phyloP scores from a whole-genome alignment of 1,140 invertebrate genomes.

The Drosophila lacertosa region DNA sequence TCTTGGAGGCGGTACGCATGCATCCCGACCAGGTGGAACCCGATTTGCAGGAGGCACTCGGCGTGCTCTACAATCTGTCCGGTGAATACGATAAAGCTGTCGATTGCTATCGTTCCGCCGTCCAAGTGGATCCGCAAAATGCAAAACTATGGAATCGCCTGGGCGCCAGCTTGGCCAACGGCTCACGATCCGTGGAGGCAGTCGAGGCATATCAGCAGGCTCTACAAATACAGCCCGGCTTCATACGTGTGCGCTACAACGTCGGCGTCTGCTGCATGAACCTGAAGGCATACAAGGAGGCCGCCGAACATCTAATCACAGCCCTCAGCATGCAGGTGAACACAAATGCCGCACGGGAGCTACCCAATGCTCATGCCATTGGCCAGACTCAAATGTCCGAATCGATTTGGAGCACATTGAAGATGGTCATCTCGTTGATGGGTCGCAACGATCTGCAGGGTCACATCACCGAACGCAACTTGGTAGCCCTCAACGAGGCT shows the following conservation, averaged over 20 bases:
- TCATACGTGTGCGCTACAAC: slow-evolving; percentile 98
- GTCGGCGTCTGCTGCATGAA: slow-evolving; percentile 99
- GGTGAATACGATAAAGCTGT: slow-evolving; percentile 97
- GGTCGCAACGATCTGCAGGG: slow-evolving; percentile 90
- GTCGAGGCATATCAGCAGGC: slow-evolving; percentile 97
- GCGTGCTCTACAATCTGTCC: slow-evolving; percentile 97
- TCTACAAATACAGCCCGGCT: slow-evolving; percentile 95
- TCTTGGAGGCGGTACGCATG: slow-evolving; percentile 93
- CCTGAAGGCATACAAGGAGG: slow-evolving; percentile 96
- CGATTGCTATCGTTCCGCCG: slow-evolving; percentile 96
- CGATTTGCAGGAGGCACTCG: slow-evolving; percentile 97
- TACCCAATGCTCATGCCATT: slow-evolving; percentile 78
- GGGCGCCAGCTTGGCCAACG: slow-evolving; percentile 98
- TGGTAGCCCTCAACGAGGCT: slow-evolving; percentile 70
- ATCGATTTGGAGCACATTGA: slow-evolving; percentile 97
- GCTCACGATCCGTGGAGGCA: slow-evolving; percentile 96
- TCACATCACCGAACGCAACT: slow-evolving; percentile 65
- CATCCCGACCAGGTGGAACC: slow-evolving; percentile 92
- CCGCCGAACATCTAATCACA: slow-evolving; percentile 96
- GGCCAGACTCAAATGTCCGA: slow-evolving; percentile 91
- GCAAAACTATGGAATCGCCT: slow-evolving; percentile 98
- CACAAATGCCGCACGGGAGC: slow-evolving; percentile 87
- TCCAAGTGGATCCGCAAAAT: slow-evolving; percentile 93
- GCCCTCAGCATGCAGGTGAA: slow-evolving; percentile 96
- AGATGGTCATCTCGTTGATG: slow-evolving; percentile 95